phyloP scores from a whole-genome alignment of 2,888 invertebrate species.

The Lepeophtheirus nordmannii region DNA sequence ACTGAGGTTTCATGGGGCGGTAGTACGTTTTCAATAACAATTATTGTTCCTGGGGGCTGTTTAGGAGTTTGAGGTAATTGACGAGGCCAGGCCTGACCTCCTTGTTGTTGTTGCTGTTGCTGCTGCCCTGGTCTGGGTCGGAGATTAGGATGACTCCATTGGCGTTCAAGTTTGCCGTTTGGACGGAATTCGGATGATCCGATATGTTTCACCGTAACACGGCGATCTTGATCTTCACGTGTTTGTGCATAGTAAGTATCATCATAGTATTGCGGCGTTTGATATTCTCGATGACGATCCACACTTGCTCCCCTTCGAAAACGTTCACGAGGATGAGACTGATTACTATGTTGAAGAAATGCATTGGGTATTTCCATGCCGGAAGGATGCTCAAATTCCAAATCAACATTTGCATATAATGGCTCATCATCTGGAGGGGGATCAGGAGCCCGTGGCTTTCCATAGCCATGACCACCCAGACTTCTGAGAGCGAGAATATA shows the following conservation, averaged over 20 bases:
- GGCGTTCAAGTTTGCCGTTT: slow-evolving; percentile 19
- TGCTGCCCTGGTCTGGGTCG: slow-evolving; percentile 18
- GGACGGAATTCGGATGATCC: slow-evolving; percentile 10
- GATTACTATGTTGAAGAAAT: neutral
- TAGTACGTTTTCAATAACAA: slow-evolving; percentile 22
- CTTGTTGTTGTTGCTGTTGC: neutral
- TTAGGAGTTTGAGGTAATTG: slow-evolving; percentile 22
- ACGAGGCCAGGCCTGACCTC: neutral
- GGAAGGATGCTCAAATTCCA: neutral
- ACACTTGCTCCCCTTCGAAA: slow-evolving; percentile 15
- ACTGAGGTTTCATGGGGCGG: neutral
- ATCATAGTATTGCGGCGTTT: slow-evolving; percentile 22
- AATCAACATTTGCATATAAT: neutral
- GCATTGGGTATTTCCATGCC: neutral
- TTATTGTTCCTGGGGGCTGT: slow-evolving; percentile 22
- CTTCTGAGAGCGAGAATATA: neutral
- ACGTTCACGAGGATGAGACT: neutral
- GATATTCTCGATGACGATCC: slow-evolving; percentile 23
- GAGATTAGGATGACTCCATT: slow-evolving; percentile 22
- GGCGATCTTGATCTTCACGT: slow-evolving; percentile 16
- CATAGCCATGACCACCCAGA: neutral
- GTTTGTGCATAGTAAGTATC: slow-evolving; percentile 21
- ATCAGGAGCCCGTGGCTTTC: neutral
- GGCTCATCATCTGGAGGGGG: neutral
- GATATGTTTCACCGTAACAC: slow-evolving; percentile 19